Evolutionary conservation across 2,888 invertebrate genomes (phyloP), one percentile per base, ranked within the genome.

Genomic region (Athalia circularis): DNA sequence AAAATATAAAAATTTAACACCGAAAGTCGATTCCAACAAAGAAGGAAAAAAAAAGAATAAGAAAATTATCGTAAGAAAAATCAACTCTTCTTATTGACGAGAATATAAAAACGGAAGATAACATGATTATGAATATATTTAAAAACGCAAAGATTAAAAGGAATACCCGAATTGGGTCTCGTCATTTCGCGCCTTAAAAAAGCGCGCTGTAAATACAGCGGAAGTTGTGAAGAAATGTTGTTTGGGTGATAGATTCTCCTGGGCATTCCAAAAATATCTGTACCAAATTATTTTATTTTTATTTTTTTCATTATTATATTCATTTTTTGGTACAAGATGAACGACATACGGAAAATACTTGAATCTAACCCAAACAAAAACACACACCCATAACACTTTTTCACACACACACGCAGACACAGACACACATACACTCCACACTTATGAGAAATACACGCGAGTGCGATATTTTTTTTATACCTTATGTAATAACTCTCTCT

Each of bases 381-480:
- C 65, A 80, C 78, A 65, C 9, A 79, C 80, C 80, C 80, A 61
- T 29, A 29, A 0, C 81, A 80, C 80, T 74, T 77, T 65, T 74
- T 78, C 68, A 79, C 72, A 80, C 57, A 52, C 29, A 47, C 72
- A 65, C 54, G 29, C 68, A 78, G 59, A 79, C 80, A 77, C 79
- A 72, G 57, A 80, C 79, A 83, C 81, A 81, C 82, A 77, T 79
- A 85, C 82, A 87, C 83, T 84, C 78, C 79, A 48, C 13, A n/a
- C 52, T 61, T 50, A 62, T 64, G 75, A 64, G 75, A 62, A 75
- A 62, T 61, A 62, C 82, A 83, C 77, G 82, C 79, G 83, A 80
- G 85, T 81, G 85, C 84, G 81, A 81, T 88, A 87, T 89, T 88
- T 89, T 87, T 88, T 82, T 29, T 29, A 29, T 87, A 86, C 86